Conservation (phyloP, 2,888 invertebrate genomes). For the Meganola albula region DNA sequence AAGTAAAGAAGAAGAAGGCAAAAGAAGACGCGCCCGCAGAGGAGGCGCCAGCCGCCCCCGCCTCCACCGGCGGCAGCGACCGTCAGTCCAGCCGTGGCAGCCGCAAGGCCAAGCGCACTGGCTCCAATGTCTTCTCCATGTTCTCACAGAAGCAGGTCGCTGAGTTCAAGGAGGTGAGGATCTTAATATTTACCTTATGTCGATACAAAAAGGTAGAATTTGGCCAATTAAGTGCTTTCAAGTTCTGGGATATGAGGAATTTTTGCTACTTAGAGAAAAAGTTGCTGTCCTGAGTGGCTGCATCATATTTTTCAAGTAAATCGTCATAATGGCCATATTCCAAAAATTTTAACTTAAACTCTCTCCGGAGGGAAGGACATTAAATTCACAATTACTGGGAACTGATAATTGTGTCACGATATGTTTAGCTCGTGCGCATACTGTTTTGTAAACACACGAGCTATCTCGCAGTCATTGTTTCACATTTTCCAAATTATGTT, state of each 20-base stretch:
- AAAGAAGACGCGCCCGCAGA: constrained; percentile 83
- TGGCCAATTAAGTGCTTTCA: too few relatives aligned
- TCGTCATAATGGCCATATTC: too few relatives aligned
- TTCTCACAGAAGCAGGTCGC: constrained; percentile 97
- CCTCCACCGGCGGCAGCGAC: constrained; percentile 79
- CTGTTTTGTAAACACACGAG: constrained; percentile 49
- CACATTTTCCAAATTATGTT: constrained; percentile 33
- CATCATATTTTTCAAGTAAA: too few relatives aligned
- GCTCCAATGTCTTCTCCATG: constrained; percentile 98
- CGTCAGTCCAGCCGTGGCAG: constrained; percentile 90
- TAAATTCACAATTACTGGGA: too few relatives aligned
- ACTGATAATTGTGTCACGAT: constrained; percentile 20
- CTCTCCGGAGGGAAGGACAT: too few relatives aligned
- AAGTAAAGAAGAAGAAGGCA: constrained; percentile 91
- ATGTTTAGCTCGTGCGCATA: constrained; percentile 43
- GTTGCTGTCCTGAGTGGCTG: too few relatives aligned
- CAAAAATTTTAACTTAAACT: too few relatives aligned
- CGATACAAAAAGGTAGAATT: too few relatives aligned
- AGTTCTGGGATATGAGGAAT: too few relatives aligned
- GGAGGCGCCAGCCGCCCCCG: constrained; percentile 81
- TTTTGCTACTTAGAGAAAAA: too few relatives aligned
- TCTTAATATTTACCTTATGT: background rate
- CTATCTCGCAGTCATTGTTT: constrained; percentile 20
- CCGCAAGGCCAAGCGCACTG: constrained; percentile 90
- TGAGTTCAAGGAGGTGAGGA: constrained; percentile 93